Conservation (phyloP, 1,140 invertebrate species). For the Sycobia sp. region DNA sequence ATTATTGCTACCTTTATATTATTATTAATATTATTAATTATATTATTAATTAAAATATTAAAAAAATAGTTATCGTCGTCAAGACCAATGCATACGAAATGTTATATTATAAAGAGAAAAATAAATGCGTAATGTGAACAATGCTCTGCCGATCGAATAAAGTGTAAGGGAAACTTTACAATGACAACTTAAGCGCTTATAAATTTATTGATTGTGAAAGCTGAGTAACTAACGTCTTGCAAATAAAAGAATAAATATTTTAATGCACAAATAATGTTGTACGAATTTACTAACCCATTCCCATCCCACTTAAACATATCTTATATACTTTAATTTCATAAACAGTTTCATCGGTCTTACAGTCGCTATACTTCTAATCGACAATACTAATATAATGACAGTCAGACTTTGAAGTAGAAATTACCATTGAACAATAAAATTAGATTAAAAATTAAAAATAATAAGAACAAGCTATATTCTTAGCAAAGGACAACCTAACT, state of each 20-base stretch:
- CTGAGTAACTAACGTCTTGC: slow-evolving; percentile 29
- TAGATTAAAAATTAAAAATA: too few relatives aligned
- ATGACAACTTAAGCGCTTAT: slow-evolving; percentile 28
- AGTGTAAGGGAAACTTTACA: slow-evolving; percentile 22
- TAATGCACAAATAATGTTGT: slow-evolving; percentile 30
- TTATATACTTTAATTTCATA: background rate
- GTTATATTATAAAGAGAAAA: slow-evolving; percentile 32
- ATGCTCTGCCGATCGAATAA: slow-evolving; percentile 20
- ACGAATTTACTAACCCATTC: background rate
- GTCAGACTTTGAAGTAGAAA: too few relatives aligned
- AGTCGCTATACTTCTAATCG: background rate
- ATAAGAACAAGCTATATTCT: too few relatives aligned
- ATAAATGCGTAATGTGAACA: slow-evolving; percentile 10
- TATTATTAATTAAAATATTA: slow-evolving; percentile 32
- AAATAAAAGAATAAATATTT: slow-evolving; percentile 35
- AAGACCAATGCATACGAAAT: slow-evolving; percentile 31
- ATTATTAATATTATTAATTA: slow-evolving; percentile 24
- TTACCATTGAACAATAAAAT: too few relatives aligned
- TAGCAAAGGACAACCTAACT: too few relatives aligned
- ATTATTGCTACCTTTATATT: slow-evolving; percentile 20
- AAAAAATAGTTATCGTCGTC: slow-evolving; percentile 34
- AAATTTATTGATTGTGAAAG: slow-evolving; percentile 29
- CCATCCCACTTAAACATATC: background rate
- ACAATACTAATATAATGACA: background rate
- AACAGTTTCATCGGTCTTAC: too few relatives aligned